phyloP scores from a whole-genome alignment of 2,888 invertebrate genomes.

The Byasa hedistus region DNA sequence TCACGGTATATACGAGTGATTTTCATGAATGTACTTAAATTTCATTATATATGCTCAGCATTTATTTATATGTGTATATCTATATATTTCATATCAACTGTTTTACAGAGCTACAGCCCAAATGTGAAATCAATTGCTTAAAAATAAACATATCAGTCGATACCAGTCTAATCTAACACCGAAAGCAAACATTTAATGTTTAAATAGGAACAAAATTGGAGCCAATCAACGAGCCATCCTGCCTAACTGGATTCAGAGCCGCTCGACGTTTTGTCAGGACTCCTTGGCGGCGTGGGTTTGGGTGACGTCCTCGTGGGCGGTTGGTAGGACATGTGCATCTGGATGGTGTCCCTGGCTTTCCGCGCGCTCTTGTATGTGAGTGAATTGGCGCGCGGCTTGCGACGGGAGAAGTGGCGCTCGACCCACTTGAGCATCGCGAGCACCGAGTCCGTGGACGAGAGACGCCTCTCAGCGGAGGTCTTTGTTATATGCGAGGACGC shows the following conservation, averaged over 20 bases:
- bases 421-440: slow-evolving; percentile 95
- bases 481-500: slow-evolving; percentile 91
- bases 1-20: no score
- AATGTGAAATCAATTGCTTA: slow-evolving; percentile 19
- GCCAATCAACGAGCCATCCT: slow-evolving; percentile 11
- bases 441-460: slow-evolving; percentile 94
- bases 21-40: no score
- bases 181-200: slow-evolving; percentile 26
- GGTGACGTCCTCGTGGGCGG: slow-evolving; percentile 58
- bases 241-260: slow-evolving; percentile 70
- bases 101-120: slow-evolving; percentile 7
- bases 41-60: no score
- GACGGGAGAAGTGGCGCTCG: slow-evolving; percentile 88
- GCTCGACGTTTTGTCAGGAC: slow-evolving; percentile 53
- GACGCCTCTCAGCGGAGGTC: slow-evolving; percentile 91
- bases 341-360: slow-evolving; percentile 83
- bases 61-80: background rate
- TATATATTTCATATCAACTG: background rate
- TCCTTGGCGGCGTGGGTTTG: slow-evolving; percentile 54
- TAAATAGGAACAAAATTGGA: slow-evolving; percentile 28
- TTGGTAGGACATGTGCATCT: slow-evolving; percentile 88
- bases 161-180: slow-evolving; percentile 30
- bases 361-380: slow-evolving; percentile 81
- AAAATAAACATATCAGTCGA: slow-evolving; percentile 27
- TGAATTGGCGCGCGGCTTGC: slow-evolving; percentile 87